These are phyloP conservation scores for Norana najaformis DNA, from an alignment of 2,888 invertebrate species.

Conservation along the genomic window DNA sequence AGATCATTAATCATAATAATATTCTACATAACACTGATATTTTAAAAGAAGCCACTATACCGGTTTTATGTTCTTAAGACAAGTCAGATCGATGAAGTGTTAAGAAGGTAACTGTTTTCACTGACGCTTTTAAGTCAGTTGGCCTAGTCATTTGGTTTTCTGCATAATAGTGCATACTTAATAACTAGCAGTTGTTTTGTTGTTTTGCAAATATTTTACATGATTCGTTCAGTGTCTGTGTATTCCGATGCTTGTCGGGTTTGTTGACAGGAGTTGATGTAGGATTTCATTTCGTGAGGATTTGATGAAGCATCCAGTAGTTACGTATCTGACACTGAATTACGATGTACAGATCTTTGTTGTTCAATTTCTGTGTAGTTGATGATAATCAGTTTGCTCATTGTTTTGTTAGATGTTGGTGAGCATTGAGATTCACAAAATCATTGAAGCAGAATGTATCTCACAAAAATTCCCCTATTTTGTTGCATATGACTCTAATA, in stretches of 20 bases:
- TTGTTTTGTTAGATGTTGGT: conserved; percentile 7
- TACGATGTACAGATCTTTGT: not conserved
- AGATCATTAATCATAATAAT: not conserved
- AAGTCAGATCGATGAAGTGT: not conserved
- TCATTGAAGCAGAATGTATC: not conserved
- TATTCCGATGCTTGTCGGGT: not conserved
- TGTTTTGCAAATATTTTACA: too few species aligned
- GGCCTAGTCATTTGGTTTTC: too few species aligned
- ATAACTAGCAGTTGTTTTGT: too few species aligned
- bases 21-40: not conserved
- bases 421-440: conserved; percentile 13
- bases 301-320: too few species aligned
- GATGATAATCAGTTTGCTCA: conserved; percentile 3
- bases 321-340: not conserved
- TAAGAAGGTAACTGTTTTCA: not conserved
- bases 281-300: not conserved
- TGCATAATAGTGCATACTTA: too few species aligned
- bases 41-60: conserved; percentile 2
- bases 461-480: not conserved
- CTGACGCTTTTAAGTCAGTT: not conserved
- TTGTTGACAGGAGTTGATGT: not conserved
- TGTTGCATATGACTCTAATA: not conserved
- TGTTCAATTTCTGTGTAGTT: conserved; percentile 10
- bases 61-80: not conserved
- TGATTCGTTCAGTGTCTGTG: not conserved